Conservation (phyloP, 2,888 invertebrate species). For the Acronicta alni region DNA sequence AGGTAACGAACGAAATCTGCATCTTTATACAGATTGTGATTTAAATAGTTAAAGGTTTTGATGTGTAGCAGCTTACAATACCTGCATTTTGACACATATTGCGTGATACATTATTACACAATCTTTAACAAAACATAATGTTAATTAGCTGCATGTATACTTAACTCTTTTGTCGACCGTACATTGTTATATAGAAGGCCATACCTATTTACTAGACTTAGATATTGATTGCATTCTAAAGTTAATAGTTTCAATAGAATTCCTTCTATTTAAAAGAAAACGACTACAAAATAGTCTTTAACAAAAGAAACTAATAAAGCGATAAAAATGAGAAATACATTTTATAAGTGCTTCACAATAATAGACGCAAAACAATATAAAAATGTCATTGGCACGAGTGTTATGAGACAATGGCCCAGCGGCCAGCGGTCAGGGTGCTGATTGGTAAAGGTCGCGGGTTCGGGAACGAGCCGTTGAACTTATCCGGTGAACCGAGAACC, state of each 20-base stretch:
- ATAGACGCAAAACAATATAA: slow-evolving; percentile 22
- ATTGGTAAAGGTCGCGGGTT: slow-evolving; percentile 28
- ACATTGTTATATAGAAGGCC: too few species aligned
- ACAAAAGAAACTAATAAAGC: slow-evolving; percentile 22
- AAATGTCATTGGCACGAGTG: slow-evolving; percentile 20
- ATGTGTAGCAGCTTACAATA: too few species aligned
- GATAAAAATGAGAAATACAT: slow-evolving; percentile 17
- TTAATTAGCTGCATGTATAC: too few species aligned
- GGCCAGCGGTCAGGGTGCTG: slow-evolving; percentile 21
- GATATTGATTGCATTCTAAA: background rate
- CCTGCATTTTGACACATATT: too few species aligned
- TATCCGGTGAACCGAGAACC: slow-evolving; percentile 32
- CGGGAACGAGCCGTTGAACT: slow-evolving; percentile 26
- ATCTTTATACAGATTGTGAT: too few species aligned
- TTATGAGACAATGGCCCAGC: slow-evolving; percentile 19
- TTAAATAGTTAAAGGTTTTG: too few species aligned
- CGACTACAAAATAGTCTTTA: background rate
- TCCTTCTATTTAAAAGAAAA: background rate
- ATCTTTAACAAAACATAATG: too few species aligned
- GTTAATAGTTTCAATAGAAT: background rate
- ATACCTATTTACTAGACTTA: too few species aligned
- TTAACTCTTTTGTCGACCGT: too few species aligned
- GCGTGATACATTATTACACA: too few species aligned
- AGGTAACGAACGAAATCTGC: too few species aligned
- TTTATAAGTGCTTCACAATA: slow-evolving; percentile 12